phyloP scores from a whole-genome alignment of 2,113 vertebrate species.

The Marcusenius ussheri region DNA sequence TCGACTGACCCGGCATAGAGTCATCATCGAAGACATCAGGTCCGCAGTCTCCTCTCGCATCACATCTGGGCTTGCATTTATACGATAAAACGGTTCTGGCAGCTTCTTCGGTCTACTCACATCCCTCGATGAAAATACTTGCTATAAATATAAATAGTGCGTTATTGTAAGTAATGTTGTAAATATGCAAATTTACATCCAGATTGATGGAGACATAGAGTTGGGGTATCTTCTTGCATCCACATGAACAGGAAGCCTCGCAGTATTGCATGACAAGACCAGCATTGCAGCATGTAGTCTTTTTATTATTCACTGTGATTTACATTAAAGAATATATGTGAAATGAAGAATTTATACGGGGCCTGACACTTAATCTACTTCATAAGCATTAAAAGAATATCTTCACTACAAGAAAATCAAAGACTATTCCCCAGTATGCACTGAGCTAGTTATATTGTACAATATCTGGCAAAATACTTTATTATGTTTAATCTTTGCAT shows the following conservation, averaged over 20 bases:
- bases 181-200: neutral
- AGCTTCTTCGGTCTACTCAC: neutral
- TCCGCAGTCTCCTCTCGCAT: constrained; percentile 19
- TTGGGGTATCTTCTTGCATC: neutral
- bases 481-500: neutral
- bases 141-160: neutral
- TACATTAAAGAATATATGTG: neutral
- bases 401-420: neutral
- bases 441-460: neutral
- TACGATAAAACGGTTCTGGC: neutral
- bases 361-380: neutral
- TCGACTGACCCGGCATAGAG: constrained; percentile 29
- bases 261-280: neutral
- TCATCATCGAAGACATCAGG: constrained; percentile 64
- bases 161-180: neutral
- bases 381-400: neutral
- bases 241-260: neutral
- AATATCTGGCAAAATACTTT: neutral
- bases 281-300: neutral
- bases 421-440: neutral
- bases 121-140: neutral
- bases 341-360: neutral
- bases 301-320: neutral
- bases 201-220: neutral
- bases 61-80: neutral